Base-by-base conservation (phyloP, 2,113 vertebrate species). In the Zeus faber region DNA sequence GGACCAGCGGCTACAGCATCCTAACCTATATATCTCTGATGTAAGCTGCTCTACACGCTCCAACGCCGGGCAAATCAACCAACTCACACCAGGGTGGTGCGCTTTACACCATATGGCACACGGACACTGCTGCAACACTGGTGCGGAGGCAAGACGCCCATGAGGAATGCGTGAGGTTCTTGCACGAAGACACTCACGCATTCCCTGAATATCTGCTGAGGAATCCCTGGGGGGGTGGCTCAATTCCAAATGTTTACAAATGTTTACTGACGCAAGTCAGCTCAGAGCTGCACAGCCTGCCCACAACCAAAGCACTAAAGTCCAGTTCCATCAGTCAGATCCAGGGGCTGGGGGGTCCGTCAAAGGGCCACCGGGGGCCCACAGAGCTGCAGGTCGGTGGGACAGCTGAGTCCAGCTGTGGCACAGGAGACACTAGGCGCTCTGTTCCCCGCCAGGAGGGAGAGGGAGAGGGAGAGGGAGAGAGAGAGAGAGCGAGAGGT, bases 341-440 rank as follows among this genome's bases (percentile, higher is more conserved):
- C 25, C 24, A 22, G 2, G 54, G n/a, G 49, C 45, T 16, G 0
- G 48, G 27, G 17, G 43, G n/a, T 35, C 14, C 29, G 54, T 18
- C 54, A 58, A 5, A 56, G 62, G 37, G 39, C 3, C 40, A 23
- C 44, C 50, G 33, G 25, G 55, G 51, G 54, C 45, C n/a, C 39
- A 22, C 22, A 57, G 33, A 45, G 62, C 56, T 49, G 43, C 40
- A 44, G 51, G 54, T 29, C 37, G 40, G 49, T 49, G 69, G 68
- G 65, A 68, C 87, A 85, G 84, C 80, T 83, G 85, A 73, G 77
- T 78, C 79, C 79, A 85, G 82, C 79, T 77, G 85, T 65, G 17
- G 50, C 4, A 29, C 26, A 0, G 62, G 51, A 77, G 46, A 85
- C 86, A 87, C 66, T 72, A 65, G 57, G 69, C 11, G 79, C 82